phyloP scores from a whole-genome alignment of 1,140 invertebrate species.

The Diachasmimorpha longicaudata region DNA sequence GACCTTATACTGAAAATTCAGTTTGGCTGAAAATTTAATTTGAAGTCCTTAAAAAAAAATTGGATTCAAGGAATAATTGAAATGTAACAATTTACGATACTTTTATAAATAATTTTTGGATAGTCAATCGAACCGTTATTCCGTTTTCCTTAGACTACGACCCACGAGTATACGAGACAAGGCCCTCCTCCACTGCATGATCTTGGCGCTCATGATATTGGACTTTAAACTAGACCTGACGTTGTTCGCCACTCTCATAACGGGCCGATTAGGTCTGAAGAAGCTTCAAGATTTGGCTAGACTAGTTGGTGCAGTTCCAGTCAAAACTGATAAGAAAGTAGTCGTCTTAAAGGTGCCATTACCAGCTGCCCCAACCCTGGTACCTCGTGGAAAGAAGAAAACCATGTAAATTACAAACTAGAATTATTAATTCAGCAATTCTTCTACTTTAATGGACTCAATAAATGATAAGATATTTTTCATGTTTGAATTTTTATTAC shows the following conservation, averaged over 20 bases:
- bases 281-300: constrained; percentile 57
- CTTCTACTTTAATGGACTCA: too few relatives aligned
- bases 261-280: constrained; percentile 45
- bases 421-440: not conserved
- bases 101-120: too few relatives aligned
- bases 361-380: constrained; percentile 39
- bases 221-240: constrained; percentile 59
- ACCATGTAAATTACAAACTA: not conserved
- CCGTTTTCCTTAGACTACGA: constrained; percentile 49
- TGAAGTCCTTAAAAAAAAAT: too few relatives aligned
- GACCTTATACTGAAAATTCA: too few relatives aligned
- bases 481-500: too few relatives aligned
- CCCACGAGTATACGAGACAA: constrained; percentile 61
- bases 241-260: constrained; percentile 50
- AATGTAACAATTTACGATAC: too few relatives aligned
- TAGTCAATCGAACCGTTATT: too few relatives aligned
- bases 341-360: constrained; percentile 58
- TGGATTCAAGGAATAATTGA: too few relatives aligned
- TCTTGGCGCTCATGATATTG: constrained; percentile 53
- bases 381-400: constrained; percentile 37
- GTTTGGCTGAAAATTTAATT: too few relatives aligned
- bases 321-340: constrained; percentile 49
- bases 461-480: too few relatives aligned
- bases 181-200: constrained; percentile 59
- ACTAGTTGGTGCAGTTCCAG: constrained; percentile 51